Evolutionary conservation across 2,888 invertebrate species (phyloP), one percentile per base, ranked within the genome.

Genomic region (Byasa hedistus): DNA sequence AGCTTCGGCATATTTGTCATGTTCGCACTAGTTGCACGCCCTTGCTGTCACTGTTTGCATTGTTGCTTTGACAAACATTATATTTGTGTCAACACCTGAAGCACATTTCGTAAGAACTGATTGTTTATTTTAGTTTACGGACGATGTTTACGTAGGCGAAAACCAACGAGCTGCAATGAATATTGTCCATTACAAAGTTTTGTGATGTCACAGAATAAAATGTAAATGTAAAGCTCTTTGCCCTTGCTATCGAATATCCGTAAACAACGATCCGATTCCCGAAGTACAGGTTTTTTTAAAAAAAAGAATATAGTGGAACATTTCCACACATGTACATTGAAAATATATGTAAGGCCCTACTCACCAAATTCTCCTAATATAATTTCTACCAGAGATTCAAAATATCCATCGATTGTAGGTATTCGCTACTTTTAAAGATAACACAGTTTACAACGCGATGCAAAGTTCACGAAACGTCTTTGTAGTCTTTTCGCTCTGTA

Each of bases 11-110:
- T 48, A 65, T 52, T 52, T 67, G 72, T 73, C 74, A 74, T 71
- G 69, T 67, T 69, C 65, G 72, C 76, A 79, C 76, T 75, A 78
- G 79, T 84, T 82, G 75, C 75, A 74, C 72, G 84, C 78, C 81
- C 83, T 83, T 83, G 79, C 73, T 69, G 70, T 75, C 65, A 71
- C 58, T 75, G 72, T 79, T 78, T 78, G 73, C 75, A 76, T 76
- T 76, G 72, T 73, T 79, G 75, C 77, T 75, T 76, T 77, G 77
- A 77, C 79, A 76, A 74, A 76, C 76, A 73, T 75, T 73, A 73
- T 70, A 72, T 72, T 72, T 76, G 64, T 65, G 73, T 75, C 73
- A 75, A 75, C 73, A 71, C 36, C 36, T 27, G 56, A 48, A 39
- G 54, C 52, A 39, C 19, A 68, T 71, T 70, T 71, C 68, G 70